Base-by-base conservation (phyloP, 2,888 invertebrate species). In the Entomobrya proxima region DNA sequence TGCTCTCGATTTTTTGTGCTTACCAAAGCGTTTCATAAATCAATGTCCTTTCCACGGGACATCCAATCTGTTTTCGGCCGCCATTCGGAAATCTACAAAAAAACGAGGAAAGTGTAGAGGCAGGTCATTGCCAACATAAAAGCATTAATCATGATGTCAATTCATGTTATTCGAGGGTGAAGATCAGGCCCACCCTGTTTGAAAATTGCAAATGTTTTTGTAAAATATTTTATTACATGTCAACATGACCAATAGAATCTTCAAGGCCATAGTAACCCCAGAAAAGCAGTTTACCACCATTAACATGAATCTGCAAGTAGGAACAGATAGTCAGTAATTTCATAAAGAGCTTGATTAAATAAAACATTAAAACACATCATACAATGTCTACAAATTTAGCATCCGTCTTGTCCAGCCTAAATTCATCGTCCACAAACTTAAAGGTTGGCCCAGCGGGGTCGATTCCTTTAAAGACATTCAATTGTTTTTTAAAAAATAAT, bases 391-490 rank as follows among this genome's bases (percentile, higher is more conserved):
- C 88, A 18, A 87, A 87, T 30, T 88, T 78, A 2, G 87, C 88
- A 47, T 88, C 87, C 44, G 18, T 72, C 35, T 88, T 88, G 24
- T 89, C 89, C 67, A 89, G 55, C 24, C 89, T 55, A 50, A 87
- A 86, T 24, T 88, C 88, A 61, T 90, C 85, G 18, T 87, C 86
- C 0, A 89, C 77, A 58, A 77, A 89, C 21, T 87, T 85, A 37
- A 89, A 90, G 1, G 88, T 86, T n/a, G 89, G 89, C 6, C 88
- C 89, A 0, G 89, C 89, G 0, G 90, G 89, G 79, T 90, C 90
- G 18, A 88, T 35, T n/a, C n/a, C n/a, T 7, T 58, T n/a, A n/a
- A n/a, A n/a, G 18, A 18, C 27, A 64, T 30, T 3, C 27, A 4
- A n/a, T 13, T 32, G 24, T 64, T 18, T 18, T 21, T 4, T 4